Conservation (phyloP, 2,797 vertebrate species). For the Xyrichtys novacula region DNA sequence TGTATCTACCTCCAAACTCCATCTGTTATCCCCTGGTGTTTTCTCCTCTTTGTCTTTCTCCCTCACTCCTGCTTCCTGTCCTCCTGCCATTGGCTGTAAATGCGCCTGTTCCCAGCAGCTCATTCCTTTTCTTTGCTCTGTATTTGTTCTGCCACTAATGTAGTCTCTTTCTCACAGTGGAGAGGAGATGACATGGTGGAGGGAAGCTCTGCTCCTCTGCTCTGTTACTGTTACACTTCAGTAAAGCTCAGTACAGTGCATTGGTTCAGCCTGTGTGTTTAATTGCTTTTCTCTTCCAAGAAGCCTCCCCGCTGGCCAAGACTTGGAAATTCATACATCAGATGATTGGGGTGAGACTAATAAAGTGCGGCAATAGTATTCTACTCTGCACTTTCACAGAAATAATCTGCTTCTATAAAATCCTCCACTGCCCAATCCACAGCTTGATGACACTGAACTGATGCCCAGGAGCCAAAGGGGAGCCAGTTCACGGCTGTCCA, state of each 20-base stretch:
- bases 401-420: slow-evolving; percentile 16
- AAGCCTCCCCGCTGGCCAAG: slow-evolving; percentile 57
- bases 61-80: slow-evolving; percentile 16
- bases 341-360: slow-evolving; percentile 32
- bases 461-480: not conserved
- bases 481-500: not conserved
- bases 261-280: slow-evolving; percentile 60
- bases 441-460: slow-evolving; percentile 14
- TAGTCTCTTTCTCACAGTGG: slow-evolving; percentile 33
- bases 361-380: slow-evolving; percentile 19
- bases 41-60: slow-evolving; percentile 29
- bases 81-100: slow-evolving; percentile 35
- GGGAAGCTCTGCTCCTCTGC: slow-evolving; percentile 31
- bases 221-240: slow-evolving; percentile 47
- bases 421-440: not conserved
- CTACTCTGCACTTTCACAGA: slow-evolving; percentile 9
- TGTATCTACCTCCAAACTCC: slow-evolving; percentile 41
- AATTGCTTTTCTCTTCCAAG: slow-evolving; percentile 66
- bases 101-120: slow-evolving; percentile 37
- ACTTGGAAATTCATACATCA: slow-evolving; percentile 43
- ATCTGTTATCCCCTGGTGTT: slow-evolving; percentile 38
- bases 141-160: slow-evolving; percentile 63
- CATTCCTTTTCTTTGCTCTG: slow-evolving; percentile 22
- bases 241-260: slow-evolving; percentile 39
- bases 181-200: slow-evolving; percentile 42